Evolutionary conservation across 2,797 vertebrate genomes (phyloP).

Genomic region (Champsocephalus gunnari): DNA sequence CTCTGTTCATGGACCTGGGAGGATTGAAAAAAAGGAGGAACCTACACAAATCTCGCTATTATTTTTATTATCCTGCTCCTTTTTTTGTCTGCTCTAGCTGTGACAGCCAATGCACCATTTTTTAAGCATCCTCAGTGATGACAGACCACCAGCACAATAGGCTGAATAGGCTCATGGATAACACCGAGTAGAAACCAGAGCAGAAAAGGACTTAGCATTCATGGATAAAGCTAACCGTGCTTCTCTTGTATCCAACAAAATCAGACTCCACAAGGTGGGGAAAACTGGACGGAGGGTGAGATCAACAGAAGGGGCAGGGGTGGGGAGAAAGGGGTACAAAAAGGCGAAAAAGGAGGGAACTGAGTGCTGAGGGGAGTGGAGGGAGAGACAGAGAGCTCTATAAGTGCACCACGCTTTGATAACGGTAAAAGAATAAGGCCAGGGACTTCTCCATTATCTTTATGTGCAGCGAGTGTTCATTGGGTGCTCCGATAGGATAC

Average conservation of each 20-base stretch:
- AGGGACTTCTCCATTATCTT: constrained; percentile 81
- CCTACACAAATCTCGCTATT: constrained; percentile 54
- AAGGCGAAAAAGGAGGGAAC: constrained; percentile 53
- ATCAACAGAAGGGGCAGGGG: constrained; percentile 48
- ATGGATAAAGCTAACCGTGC: constrained; percentile 59
- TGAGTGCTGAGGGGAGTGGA: constrained; percentile 42
- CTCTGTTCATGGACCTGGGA: constrained; percentile 54
- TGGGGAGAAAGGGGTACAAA: constrained; percentile 61
- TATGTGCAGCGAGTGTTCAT: constrained; percentile 71
- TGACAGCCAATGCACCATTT: constrained; percentile 49
- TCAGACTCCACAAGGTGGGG: constrained; percentile 54
- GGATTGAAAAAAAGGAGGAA: constrained; percentile 57
- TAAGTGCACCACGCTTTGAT: constrained; percentile 80
- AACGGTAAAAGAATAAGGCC: constrained; percentile 77
- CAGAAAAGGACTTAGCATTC: constrained; percentile 51
- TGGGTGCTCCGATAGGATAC: constrained; percentile 69
- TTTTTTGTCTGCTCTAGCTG: constrained; percentile 12
- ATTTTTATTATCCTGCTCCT: constrained; percentile 62
- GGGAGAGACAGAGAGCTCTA: constrained; percentile 60
- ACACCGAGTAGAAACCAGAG: constrained; percentile 47
- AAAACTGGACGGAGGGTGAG: constrained; percentile 50
- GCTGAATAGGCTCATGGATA: constrained; percentile 61
- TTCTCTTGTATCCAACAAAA: constrained; percentile 36
- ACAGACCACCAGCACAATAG: constrained; percentile 55
- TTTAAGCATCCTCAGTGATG: constrained; percentile 57